A percentile compares a stretch with the other conserved stretches of the same genome.
Conservation (phyloP, 35 echinoderm and acorn worm species). For the Anneissia japonica region DNA sequence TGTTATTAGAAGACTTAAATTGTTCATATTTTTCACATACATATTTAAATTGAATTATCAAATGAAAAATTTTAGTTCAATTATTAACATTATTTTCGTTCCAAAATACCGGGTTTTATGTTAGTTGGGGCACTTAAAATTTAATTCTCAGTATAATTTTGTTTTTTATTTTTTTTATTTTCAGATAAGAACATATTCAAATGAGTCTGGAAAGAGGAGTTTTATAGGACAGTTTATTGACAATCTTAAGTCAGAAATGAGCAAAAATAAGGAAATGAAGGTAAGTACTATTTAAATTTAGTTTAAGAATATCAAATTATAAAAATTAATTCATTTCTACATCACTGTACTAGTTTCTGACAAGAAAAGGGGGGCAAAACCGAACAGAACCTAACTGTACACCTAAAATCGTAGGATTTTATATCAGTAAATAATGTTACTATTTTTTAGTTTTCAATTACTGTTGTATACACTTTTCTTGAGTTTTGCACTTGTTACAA, state of each 20-base stretch:
- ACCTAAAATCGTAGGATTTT: not conserved
- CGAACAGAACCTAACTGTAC: not conserved
- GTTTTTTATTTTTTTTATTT: not conserved
- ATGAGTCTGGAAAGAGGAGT: slow-evolving; percentile 61
- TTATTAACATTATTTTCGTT: no score
- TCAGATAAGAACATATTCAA: slow-evolving; percentile 72
- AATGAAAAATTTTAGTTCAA: no score
- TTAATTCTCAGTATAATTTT: not conserved
- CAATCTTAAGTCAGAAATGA: slow-evolving; percentile 81
- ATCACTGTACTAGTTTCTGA: not conserved
- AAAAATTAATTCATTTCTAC: not conserved
- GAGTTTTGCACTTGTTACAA: no score
- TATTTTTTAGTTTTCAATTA: not conserved
- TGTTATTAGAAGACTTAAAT: no score
- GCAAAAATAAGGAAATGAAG: slow-evolving; percentile 96
- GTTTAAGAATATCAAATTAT: not conserved
- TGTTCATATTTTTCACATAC: no score
- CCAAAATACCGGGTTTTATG: no score
- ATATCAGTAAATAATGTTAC: not conserved
- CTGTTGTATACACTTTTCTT: not conserved
- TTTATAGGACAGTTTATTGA: slow-evolving; percentile 71
- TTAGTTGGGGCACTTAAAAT: no score
- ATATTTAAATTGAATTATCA: no score
- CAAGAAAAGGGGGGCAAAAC: not conserved
- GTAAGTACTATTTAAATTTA: slow-evolving; percentile 13